Base-by-base conservation (phyloP, 1,140 invertebrate species). In the Drosophila littoralis region DNA sequence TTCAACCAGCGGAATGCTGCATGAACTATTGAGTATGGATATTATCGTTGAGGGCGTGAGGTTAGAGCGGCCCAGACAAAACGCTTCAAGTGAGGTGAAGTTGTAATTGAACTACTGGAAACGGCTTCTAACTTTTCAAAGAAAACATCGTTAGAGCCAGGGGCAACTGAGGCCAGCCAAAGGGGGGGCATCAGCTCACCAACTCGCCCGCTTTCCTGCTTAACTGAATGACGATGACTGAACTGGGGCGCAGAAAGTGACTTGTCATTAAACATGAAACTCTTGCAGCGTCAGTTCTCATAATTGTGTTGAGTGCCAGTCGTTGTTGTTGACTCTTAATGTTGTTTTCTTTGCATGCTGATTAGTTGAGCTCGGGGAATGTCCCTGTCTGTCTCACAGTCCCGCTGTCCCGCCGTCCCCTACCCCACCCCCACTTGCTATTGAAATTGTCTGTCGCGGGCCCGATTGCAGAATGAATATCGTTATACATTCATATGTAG, bases 311-410 rank as follows among this genome's bases (percentile, higher is more conserved):
- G 80, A 89, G 84, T 84, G 80, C 78, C 84, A 68, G 84, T 75
- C 84, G 84, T 79, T 88, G 83, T 88, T 88, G 84, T 89, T 84
- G 84, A 89, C 84, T 88, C 85, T 88, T 89, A 88, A 88, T 88
- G 84, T 84, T 88, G 84, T 90, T 88, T 90, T 88, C 85, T 90
- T 84, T 88, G 84, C 84, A 88, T 88, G 84, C 84, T 88, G 84
- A 89, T 88, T 90, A 88, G 84, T 88, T 84, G 84, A 74, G 77
- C 77, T 80, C 80, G 73, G 63, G 76, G 84, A 77, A 88, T 86
- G 83, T 81, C 83, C 70, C 77, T 60, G 45, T 51, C 42, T 8
- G 12, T 12, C 15, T 36, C 32, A 32, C 22, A 9, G 10, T 7
- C 28, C 8, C 35, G 22, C 42, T 8, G 12, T 15, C 12, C 42